Evolutionary conservation across 23 tunicate genomes (phyloP).

Genomic region (Diplosoma virens): DNA sequence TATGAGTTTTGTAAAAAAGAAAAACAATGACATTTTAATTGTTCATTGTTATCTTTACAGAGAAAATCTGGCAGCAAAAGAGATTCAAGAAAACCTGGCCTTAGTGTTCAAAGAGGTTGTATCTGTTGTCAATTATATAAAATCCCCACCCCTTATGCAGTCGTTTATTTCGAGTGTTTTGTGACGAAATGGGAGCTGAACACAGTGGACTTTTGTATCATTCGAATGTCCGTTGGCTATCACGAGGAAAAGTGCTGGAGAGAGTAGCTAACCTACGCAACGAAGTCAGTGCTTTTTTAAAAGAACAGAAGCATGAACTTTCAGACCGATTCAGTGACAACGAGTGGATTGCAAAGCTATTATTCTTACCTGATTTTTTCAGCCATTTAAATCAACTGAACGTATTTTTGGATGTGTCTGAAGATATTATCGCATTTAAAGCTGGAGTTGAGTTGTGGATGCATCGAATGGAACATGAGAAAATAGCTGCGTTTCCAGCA

Average conservation of each 20-base stretch:
- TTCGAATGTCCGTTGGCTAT: too few species aligned
- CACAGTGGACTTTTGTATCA: too few species aligned
- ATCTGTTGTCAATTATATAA: conserved; percentile 41
- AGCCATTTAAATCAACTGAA: too few species aligned
- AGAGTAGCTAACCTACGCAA: conserved; percentile 1
- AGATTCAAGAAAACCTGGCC: conserved; percentile 28
- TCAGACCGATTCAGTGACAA: not conserved
- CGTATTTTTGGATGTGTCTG: too few species aligned
- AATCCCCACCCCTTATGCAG: conserved; percentile 3
- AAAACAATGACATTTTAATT: conserved; percentile 11
- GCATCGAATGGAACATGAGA: too few species aligned
- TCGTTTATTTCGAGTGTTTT: too few species aligned
- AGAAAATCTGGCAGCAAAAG: conserved; percentile 48
- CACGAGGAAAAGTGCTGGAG: conserved; percentile 13
- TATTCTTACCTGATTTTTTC: conserved; percentile 10
- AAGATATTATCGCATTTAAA: too few species aligned
- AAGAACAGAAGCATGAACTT: not conserved
- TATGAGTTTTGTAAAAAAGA: not conserved
- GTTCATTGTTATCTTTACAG: conserved; percentile 61
- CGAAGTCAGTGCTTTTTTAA: not conserved
- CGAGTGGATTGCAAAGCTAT: conserved; percentile 9
- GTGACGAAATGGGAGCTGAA: too few species aligned
- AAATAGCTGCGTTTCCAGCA: too few species aligned
- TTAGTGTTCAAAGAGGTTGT: conserved; percentile 54
- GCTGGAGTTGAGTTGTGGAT: too few species aligned